Evolutionary conservation across 2,888 invertebrate species (phyloP), one percentile per base, ranked within the genome.

Genomic region (Linnaemya vulpina): DNA sequence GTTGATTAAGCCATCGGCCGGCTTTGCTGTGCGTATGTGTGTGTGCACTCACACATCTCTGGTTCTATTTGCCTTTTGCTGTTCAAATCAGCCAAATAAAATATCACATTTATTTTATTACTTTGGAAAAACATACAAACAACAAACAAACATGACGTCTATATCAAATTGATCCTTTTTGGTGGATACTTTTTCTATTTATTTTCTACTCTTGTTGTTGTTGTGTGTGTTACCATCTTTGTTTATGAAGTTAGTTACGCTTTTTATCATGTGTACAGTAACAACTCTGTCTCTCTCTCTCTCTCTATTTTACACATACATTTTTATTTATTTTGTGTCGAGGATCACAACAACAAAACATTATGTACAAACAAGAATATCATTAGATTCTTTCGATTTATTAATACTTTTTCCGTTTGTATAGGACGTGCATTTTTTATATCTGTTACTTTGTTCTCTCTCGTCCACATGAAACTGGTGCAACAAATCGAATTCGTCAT

Each of bases 401-500:
- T 73, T 49, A 67, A 55, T 58, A 58, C 65, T 77, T 15, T 30
- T 60, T 43, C 1, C 46, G 13, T 63, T 20, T 76, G 70, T 35
- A 8, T n/a, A 35, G 55, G 46, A 49, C 49, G 75, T 81, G 49
- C 49, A 49, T 65, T 55, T 51, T 78, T 40, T 38, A 58, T 79
- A 71, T 79, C 71, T 73, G 73, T 25, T 75, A 20, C 63, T 75
- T 53, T 20, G 38, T 46, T 17, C 62, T 55, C 51, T 67, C 25
- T 9, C 10, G 30, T 25, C 17, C 68, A 79, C 81, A 84, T 84
- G 86, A 79, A 87, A 85, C 84, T 85, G 87, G 86, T 88, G 86
- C 71, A 86, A 87, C 87, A 80, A 87, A 92, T 91, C 90, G 88
- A 90, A 90, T 92, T 92, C 90, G 92, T 92, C 89, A 90, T 91